Percentiles rank a stretch among this genome's conserved stretches.
Conservation (phyloP, 2,113 vertebrate species). For the Nipponia nippon region DNA sequence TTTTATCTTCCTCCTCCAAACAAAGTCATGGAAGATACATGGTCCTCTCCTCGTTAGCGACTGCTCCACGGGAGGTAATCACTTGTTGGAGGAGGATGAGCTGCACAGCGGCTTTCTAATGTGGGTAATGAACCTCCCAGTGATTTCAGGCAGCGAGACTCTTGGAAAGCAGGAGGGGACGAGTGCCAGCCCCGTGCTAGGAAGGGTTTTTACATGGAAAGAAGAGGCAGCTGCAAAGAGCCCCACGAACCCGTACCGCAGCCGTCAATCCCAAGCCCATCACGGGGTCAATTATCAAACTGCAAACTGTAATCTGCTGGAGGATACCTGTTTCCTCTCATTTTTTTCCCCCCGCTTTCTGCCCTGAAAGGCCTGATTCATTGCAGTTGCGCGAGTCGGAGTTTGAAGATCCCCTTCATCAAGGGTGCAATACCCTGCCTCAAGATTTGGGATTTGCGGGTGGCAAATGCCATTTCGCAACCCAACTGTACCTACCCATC, state of each 20-base stretch:
- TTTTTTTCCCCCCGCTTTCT: background rate
- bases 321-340: rapidly evolving
- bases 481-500: too few relatives aligned
- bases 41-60: background rate
- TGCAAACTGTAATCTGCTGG: background rate
- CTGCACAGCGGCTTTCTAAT: background rate
- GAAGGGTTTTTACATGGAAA: background rate
- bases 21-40: rapidly evolving
- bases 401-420: background rate
- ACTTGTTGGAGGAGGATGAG: background rate
- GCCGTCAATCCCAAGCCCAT: background rate
- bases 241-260: rapidly evolving
- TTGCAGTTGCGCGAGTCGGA: rapidly evolving
- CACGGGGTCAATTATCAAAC: background rate
- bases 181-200: background rate
- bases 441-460: rapidly evolving
- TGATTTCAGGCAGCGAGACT: background rate
- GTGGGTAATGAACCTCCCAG: background rate
- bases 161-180: background rate
- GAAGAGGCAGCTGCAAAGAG: background rate
- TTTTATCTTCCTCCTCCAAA: background rate
- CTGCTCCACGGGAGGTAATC: background rate
- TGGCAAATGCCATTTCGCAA: background rate
- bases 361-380: background rate
- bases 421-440: rapidly evolving